phyloP scores from a whole-genome alignment of 1,140 invertebrate species.

The Drosophila ambigua region DNA sequence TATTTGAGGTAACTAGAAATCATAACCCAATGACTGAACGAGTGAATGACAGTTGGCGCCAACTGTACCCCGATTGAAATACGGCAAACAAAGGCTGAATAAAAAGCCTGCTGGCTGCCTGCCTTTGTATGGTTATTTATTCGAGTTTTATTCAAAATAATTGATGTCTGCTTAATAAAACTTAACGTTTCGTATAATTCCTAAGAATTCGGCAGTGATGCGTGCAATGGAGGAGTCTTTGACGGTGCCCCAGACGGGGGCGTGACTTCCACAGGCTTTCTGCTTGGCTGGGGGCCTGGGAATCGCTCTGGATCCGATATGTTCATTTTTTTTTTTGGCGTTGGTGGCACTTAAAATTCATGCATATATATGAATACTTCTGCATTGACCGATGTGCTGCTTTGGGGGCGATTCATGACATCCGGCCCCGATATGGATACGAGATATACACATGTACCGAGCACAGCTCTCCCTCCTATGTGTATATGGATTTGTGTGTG shows the following conservation, averaged over 20 bases:
- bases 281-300: conserved; percentile 72
- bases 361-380: conserved; percentile 30
- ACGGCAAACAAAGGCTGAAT: not conserved
- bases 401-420: conserved; percentile 63
- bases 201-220: conserved; percentile 70
- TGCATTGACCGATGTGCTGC: conserved; percentile 27
- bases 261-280: conserved; percentile 62
- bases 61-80: conserved; percentile 54
- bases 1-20: conserved; percentile 71
- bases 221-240: conserved; percentile 57
- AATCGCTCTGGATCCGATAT: conserved; percentile 33
- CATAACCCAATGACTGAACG: conserved; percentile 35
- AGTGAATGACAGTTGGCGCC: conserved; percentile 46
- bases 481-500: conserved; percentile 37
- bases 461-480: not conserved
- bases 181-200: conserved; percentile 80
- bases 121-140: conserved; percentile 58
- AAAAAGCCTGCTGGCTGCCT: not conserved
- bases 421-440: conserved; percentile 68
- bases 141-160: conserved; percentile 63
- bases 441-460: conserved; percentile 28
- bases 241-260: conserved; percentile 25
- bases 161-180: conserved; percentile 83
- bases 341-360: conserved; percentile 69
- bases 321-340: conserved; percentile 14